These are phyloP conservation scores for Drosophila barbarae DNA, from an alignment of 2,888 invertebrate genomes.

Conservation along the genomic window DNA sequence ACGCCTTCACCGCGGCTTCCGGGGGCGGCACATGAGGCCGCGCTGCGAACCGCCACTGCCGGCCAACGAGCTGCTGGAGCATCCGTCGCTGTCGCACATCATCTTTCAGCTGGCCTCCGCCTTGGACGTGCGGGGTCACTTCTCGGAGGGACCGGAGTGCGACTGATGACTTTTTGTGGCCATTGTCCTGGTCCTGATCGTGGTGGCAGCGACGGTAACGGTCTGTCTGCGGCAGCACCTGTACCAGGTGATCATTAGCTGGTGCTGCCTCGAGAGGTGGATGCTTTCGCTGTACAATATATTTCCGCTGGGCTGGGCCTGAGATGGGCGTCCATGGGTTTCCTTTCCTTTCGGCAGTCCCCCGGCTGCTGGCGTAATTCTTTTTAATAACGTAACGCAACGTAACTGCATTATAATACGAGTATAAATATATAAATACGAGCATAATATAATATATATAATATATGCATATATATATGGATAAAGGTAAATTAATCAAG, in stretches of 20 bases:
- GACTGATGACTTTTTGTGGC: conserved; percentile 79
- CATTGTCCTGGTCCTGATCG: conserved; percentile 64
- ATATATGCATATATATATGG: conserved; percentile 35
- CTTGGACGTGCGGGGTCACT: conserved; percentile 87
- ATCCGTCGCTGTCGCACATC: conserved; percentile 88
- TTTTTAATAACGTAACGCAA: conserved; percentile 29
- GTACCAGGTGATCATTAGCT: conserved; percentile 51
- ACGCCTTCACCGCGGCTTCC: conserved; percentile 91
- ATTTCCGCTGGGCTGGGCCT: conserved; percentile 42
- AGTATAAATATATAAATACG: conserved; percentile 47
- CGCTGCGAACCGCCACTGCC: conserved; percentile 92
- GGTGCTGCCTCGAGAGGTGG: conserved; percentile 37
- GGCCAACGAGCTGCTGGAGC: conserved; percentile 91
- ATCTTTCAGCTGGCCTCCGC: conserved; percentile 91
- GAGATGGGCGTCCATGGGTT: conserved; percentile 26
- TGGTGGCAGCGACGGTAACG: conserved; percentile 52
- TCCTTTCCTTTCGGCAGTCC: conserved; percentile 23
- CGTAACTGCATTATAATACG: conserved; percentile 37
- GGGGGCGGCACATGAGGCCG: conserved; percentile 92
- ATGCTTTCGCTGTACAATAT: conserved; percentile 61
- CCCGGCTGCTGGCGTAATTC: conserved; percentile 41
- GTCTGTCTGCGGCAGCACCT: conserved; percentile 59
- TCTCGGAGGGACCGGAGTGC: conserved; percentile 80
- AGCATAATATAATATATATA: conserved; percentile 48
- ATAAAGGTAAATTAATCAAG: conserved; percentile 58